Percentiles rank a stretch among this genome's conserved stretches.
phyloP scores from a whole-genome alignment of 2,113 vertebrate species.

The Spea multiplicata region DNA sequence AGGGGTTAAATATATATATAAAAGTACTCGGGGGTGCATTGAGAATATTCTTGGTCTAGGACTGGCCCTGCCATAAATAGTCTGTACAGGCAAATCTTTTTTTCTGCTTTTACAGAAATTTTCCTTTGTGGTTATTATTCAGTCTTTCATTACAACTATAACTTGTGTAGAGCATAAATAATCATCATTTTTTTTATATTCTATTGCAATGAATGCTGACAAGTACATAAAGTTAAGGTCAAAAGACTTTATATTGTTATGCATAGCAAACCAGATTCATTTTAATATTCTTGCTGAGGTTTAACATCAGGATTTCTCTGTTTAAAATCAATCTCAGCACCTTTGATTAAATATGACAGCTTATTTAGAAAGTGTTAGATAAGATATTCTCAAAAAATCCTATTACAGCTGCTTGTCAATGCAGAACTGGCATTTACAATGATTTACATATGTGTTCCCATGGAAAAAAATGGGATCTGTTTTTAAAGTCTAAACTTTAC shows the following conservation, averaged over 20 bases:
- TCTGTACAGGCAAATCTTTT: not conserved
- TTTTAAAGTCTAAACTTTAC: no score
- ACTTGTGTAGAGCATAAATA: constrained; percentile 10
- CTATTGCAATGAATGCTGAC: constrained; percentile 31
- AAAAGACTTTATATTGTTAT: constrained; percentile 32
- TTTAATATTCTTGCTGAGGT: constrained; percentile 26
- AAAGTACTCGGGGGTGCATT: no score
- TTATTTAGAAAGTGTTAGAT: constrained; percentile 18
- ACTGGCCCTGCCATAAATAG: no score
- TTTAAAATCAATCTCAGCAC: constrained; percentile 33
- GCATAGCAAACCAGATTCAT: constrained; percentile 26
- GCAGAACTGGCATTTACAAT: constrained; percentile 4
- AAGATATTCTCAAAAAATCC: constrained; percentile 4
- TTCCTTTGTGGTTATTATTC: constrained; percentile 8
- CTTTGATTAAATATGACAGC: constrained; percentile 39
- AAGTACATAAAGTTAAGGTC: constrained; percentile 28
- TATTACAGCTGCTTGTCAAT: constrained; percentile 13
- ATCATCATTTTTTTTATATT: constrained; percentile 27
- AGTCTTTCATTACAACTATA: not conserved
- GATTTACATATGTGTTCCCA: constrained; percentile 12
- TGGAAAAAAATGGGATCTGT: not conserved
- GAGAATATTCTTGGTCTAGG: no score
- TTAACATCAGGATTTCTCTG: constrained; percentile 25
- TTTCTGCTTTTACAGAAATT: not conserved
- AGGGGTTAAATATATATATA: no score